Percentiles rank a stretch among this genome's conserved stretches.
Evolutionary conservation across 2,113 vertebrate species (phyloP).

Genomic region (Bufo gargarizans): DNA sequence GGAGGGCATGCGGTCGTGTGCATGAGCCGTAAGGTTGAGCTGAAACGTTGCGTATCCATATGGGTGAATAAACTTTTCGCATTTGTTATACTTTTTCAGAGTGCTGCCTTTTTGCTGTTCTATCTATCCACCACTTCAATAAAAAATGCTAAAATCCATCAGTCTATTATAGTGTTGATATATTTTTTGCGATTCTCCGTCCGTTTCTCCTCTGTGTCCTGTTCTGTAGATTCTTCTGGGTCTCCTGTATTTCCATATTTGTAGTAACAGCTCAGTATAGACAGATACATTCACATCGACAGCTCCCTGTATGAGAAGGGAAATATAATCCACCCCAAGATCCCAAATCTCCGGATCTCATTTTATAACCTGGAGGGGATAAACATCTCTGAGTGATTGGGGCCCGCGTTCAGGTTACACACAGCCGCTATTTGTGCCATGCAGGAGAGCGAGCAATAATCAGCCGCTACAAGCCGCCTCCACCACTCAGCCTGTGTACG

Average conservation of each 20-base stretch:
- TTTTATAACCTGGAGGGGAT: conserved; percentile 38
- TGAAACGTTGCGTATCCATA: too few relatives aligned
- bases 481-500: not conserved
- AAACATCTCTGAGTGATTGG: not conserved
- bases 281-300: not conserved
- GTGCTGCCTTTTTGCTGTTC: too few relatives aligned
- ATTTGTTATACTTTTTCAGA: too few relatives aligned
- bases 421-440: not conserved
- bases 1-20: too few relatives aligned
- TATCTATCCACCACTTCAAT: too few relatives aligned
- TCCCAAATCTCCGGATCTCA: conserved; percentile 38
- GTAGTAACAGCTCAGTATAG: conserved; percentile 15
- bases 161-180: too few relatives aligned
- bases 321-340: conserved; percentile 9
- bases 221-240: not conserved
- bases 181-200: too few relatives aligned
- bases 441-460: not conserved
- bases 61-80: too few relatives aligned
- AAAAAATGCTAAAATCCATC: too few relatives aligned
- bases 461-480: not conserved
- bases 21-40: too few relatives aligned
- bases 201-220: not conserved
- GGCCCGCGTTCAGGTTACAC: conserved; percentile 22
- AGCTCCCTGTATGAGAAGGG: conserved; percentile 15
- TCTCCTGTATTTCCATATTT: conserved; percentile 4